These are phyloP conservation scores for Wiebesia pumilae DNA, from an alignment of 1,140 invertebrate genomes.

Conservation along the genomic window DNA sequence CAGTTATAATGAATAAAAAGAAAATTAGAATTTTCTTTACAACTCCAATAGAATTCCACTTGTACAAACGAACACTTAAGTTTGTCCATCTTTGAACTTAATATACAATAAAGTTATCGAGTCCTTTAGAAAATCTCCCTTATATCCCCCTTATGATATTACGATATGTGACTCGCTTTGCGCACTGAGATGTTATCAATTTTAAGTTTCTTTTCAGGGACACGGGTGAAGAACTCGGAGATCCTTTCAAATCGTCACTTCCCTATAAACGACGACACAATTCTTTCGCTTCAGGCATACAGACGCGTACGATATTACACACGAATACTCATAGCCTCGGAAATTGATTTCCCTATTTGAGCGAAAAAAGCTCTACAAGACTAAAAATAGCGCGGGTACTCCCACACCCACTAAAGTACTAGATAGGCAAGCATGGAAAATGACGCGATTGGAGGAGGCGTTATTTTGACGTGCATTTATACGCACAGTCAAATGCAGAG, in stretches of 20 bases:
- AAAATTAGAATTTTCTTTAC: neutral
- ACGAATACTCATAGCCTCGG: neutral
- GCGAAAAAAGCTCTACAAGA: neutral
- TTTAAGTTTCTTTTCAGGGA: neutral
- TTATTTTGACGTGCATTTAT: slow-evolving; percentile 14
- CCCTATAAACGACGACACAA: slow-evolving; percentile 23
- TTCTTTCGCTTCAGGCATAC: neutral
- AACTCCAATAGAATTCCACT: neutral
- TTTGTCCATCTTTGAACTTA: neutral
- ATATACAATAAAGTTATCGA: slow-evolving; percentile 2
- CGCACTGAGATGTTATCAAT: slow-evolving; percentile 27
- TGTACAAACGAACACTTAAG: neutral
- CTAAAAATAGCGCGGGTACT: neutral
- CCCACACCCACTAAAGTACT: neutral
- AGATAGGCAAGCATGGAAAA: neutral
- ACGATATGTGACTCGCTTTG: neutral
- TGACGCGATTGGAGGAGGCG: slow-evolving; percentile 2
- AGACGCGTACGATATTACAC: neutral
- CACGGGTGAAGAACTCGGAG: neutral
- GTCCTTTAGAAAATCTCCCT: neutral
- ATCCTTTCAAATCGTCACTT: slow-evolving; percentile 46
- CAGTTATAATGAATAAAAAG: neutral
- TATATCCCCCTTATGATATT: too few relatives aligned
- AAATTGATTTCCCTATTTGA: slow-evolving; percentile 26
- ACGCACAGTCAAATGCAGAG: neutral